A percentile compares a stretch with the other conserved stretches of the same genome.
These are phyloP conservation scores for Phenacoccus solenopsis DNA, from an alignment of 1,140 invertebrate species.

Conservation along the genomic window DNA sequence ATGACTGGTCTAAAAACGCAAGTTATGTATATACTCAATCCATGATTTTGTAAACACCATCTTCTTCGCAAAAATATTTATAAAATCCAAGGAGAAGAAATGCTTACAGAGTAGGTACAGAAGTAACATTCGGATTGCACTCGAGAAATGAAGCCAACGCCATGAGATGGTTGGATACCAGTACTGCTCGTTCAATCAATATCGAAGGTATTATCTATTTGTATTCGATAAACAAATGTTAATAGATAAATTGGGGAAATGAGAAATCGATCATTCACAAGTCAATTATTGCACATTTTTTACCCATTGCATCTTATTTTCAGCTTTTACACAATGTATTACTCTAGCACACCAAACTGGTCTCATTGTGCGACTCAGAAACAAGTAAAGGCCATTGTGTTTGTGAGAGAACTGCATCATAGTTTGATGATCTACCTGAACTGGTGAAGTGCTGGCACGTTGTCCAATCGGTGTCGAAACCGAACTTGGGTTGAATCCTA, in stretches of 20 bases:
- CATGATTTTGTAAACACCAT: background rate
- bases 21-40: background rate
- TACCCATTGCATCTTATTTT: conserved; percentile 5
- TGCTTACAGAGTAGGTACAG: background rate
- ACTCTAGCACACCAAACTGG: conserved; percentile 57
- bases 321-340: background rate
- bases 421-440: background rate
- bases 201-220: background rate
- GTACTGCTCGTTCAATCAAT: background rate
- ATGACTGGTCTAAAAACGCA: background rate
- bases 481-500: conserved; percentile 19
- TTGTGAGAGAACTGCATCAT: conserved; percentile 55
- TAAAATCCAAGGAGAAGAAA: background rate
- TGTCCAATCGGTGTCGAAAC: conserved; percentile 19
- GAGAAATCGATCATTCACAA: too few species aligned
- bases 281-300: background rate
- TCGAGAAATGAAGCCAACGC: background rate
- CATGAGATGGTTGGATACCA: background rate
- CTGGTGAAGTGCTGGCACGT: background rate
- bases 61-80: background rate
- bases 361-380: conserved; percentile 69
- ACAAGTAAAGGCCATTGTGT: conserved; percentile 87
- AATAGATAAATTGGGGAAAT: too few species aligned
- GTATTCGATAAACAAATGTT: too few species aligned
- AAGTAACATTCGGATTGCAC: background rate